Evolutionary conservation across 1,140 invertebrate genomes (phyloP), one percentile per base, ranked within the genome.

Genomic region (Aphis craccivora): DNA sequence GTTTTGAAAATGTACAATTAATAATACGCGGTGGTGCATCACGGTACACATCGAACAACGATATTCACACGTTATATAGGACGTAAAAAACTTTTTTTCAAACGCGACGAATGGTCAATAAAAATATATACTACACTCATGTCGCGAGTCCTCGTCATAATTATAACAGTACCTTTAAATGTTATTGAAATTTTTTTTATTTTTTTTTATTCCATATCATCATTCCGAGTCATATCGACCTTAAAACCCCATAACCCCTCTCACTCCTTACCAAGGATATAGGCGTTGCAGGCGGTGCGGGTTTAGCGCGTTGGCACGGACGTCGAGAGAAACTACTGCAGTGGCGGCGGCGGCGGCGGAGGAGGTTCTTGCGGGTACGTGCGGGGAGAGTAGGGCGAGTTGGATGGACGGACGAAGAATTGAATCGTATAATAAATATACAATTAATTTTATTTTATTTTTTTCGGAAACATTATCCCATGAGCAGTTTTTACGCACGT

Each of bases 401-500:
- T 20, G 18, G 7, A 9, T 2, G 30, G 84, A n/a, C 22, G 84
- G 43, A 87, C 84, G 43, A 67, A 30, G 60, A 30, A 67, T 67
- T 67, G 60, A 67, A 67, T 67, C 60, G 60, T 45, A 45, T 45
- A 45, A 48, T 23, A 20, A 53, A 53, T 89, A 53, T 48, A 89
- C 48, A 53, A 89, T 89, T 89, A 89, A 35, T 89, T 53, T 89
- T 22, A n/a, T 87, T 48, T 87, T 45, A 22, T 87, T 48, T 48
- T 51, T 51, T 89, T 89, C 88, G 51, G 48, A 55, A 90, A 90
- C 53, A 90, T 90, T 90, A 90, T 90, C 20, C 51, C 53, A 45
- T 48, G 84, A 87, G 43, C 43, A 18, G 25, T 87, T 87, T 87
- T 87, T 87, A 43, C 84, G 9, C 84, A 30, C 43, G 25, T 30